Base-by-base conservation (phyloP, 2,113 vertebrate species). In the Sander lucioperca region DNA sequence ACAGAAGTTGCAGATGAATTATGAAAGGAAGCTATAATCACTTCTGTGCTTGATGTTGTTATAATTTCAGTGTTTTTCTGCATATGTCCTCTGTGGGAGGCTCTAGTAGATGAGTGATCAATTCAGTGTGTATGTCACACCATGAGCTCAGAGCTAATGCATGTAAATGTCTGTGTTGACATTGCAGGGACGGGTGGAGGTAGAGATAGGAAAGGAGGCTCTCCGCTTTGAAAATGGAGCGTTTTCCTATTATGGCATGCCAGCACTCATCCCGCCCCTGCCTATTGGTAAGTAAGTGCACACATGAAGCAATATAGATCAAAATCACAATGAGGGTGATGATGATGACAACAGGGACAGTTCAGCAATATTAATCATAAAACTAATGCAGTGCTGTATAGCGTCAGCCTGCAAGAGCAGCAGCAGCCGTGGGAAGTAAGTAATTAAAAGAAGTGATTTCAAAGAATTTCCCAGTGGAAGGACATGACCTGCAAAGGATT, bases 181-280 rank as follows among this genome's bases (percentile, higher is more conserved):
- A 3, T 82, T 92, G 47, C 93, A 99, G 98, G 98, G 98, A 51
- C 97, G 97, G 78, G 98, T 99, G 87, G 97, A 98, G 87, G 98
- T 99, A 74, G 98, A 99, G 83, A 96, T 99, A 0, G 97, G 98
- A 77, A 99, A 98, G 88, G 98, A 99, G 92, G 97, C 95, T 56
- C 95, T 99, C 66, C 96, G 96, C 69, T 99, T 99, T 94, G 98
- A 99, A 94, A 99, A 99, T 0, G 98, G 97, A 80, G 97, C 97
- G 0, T 99, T 99, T 91, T 98, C 98, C 71, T 98, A 97, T 93
- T 99, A 99, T 0, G 97, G 98, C 0, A 96, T 98, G 84, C 97
- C 98, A 12, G 96, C 98, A 48, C 97, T 99, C 84, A 91, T 94
- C 73, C 92, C 96, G 62, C 90, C 95, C 1, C 51, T 96, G 70